phyloP scores from a whole-genome alignment of 2,797 vertebrate species.

The Apogon talboti region DNA sequence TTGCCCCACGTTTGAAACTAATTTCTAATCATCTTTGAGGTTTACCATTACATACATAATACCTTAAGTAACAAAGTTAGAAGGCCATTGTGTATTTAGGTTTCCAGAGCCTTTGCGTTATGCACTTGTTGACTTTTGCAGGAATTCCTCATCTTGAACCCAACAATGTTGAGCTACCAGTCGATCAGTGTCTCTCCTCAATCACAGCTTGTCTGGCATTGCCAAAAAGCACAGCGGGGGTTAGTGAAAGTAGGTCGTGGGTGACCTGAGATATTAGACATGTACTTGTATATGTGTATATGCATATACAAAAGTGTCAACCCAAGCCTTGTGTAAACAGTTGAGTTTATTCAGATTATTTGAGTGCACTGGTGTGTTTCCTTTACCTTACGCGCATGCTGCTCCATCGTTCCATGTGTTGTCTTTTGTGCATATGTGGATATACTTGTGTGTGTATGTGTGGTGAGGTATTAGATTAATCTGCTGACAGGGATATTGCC shows the following conservation, averaged over 20 bases:
- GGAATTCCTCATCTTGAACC: conserved; percentile 9
- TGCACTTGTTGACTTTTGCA: conserved; percentile 6
- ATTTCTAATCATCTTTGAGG: too few relatives aligned
- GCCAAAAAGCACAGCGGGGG: conserved; percentile 71
- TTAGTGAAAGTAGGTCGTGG: conserved; percentile 70
- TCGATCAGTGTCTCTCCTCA: conserved; percentile 48
- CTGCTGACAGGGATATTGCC: conserved; percentile 83
- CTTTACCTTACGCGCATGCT: conserved; percentile 22
- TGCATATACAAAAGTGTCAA: conserved; percentile 37
- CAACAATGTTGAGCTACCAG: background rate
- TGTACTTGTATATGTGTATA: conserved; percentile 21
- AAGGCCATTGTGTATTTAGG: too few relatives aligned
- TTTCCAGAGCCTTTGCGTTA: background rate
- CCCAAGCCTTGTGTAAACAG: conserved; percentile 1
- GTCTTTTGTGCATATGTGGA: conserved; percentile 28
- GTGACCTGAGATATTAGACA: conserved; percentile 63
- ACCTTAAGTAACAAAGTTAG: too few relatives aligned
- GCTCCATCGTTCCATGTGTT: conserved; percentile 21
- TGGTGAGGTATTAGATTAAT: conserved; percentile 83
- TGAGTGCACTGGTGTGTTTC: conserved; percentile 11
- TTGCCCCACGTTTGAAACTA: too few relatives aligned
- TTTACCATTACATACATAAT: too few relatives aligned
- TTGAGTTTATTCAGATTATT: conserved; percentile 4
- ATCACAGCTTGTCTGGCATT: conserved; percentile 42
- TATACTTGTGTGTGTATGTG: conserved; percentile 26